Evolutionary conservation across 2,113 vertebrate genomes (phyloP), one percentile per base, ranked within the genome.

Genomic region (Phoenicopterus ruber): DNA sequence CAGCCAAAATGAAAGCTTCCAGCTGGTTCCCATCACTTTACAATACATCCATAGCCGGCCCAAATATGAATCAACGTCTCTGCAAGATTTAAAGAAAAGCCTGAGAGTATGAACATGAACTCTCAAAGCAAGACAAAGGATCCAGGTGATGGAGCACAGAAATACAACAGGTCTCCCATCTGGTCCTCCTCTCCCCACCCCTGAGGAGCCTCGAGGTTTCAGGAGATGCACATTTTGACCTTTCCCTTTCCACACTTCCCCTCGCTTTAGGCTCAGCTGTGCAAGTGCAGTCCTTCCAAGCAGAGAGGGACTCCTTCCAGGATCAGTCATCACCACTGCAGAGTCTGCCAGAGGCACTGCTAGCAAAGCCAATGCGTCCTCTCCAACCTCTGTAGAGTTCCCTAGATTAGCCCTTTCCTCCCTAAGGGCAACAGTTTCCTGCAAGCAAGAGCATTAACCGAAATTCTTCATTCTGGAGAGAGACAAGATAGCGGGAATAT

Each of bases 331-430:
- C 89, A 88, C 59, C 63, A 91, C 46, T 58, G 19, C n/a, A 0
- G 18, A 44, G 72, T 10, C 88, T 94, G 95, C 80, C 92, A 95
- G 80, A 97, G 80, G 59, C 46, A 77, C 26, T 32, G 13, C 76
- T 90, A 90, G 92, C 62, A 95, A 94, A 97, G 81, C 81, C 79
- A 70, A 5, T 13, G 55, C 85, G 91, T 94, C 94, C 96, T 95
- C 76, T 88, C 91, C 89, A 88, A 40, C 66, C 90, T 80, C 96
- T 65, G 71, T 7, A 90, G 91, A 87, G 73, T 9, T 94, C 84
- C 73, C 87, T 6, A 77, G 93, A 96, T 93, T 82, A 95, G 91
- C 54, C 58, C 78, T 94, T 94, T 96, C 90, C 89, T 79, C 95
- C 84, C 94, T 46, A 52, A 90, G 58, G 88, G 81, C 66, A 94